Percentiles rank a stretch among this genome's conserved stretches.
These are phyloP conservation scores for Dasyprocta punctata DNA, from an alignment of 2,113 vertebrate genomes.

Conservation along the genomic window DNA sequence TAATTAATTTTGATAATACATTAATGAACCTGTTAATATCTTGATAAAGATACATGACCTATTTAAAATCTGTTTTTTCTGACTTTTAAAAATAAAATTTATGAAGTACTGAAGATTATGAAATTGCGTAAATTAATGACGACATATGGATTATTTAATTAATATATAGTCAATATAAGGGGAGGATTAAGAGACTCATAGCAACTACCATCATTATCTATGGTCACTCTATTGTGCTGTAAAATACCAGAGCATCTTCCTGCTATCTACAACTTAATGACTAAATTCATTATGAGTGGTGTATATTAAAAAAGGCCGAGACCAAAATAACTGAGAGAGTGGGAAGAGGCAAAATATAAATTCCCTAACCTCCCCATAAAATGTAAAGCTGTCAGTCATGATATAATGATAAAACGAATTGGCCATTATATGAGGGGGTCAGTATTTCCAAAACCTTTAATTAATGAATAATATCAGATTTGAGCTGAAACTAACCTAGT, in stretches of 20 bases:
- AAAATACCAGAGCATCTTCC: not conserved
- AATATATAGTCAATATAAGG: not conserved
- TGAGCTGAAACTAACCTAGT: not conserved
- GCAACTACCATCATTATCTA: not conserved
- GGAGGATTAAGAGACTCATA: not conserved
- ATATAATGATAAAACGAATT: not conserved
- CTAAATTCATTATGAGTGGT: not conserved
- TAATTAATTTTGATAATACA: slow-evolving; percentile 1
- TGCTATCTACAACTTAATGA: not conserved
- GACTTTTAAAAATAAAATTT: not conserved
- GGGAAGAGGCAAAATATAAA: not conserved
- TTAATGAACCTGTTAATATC: not conserved
- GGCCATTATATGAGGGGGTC: not conserved
- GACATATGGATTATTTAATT: not conserved
- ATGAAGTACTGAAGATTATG: not conserved
- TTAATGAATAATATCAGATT: not conserved
- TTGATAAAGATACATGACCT: not conserved
- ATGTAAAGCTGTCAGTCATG: not conserved
- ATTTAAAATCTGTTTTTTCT: slow-evolving; percentile 23
- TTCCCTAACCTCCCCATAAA: not conserved
- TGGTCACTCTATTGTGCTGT: not conserved
- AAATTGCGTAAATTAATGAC: slow-evolving; percentile 2
- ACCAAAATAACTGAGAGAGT: not conserved
- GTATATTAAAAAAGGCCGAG: not conserved
- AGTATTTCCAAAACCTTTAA: not conserved